Conservation (phyloP, 2,888 invertebrate species). For the Drosophila cognata region DNA sequence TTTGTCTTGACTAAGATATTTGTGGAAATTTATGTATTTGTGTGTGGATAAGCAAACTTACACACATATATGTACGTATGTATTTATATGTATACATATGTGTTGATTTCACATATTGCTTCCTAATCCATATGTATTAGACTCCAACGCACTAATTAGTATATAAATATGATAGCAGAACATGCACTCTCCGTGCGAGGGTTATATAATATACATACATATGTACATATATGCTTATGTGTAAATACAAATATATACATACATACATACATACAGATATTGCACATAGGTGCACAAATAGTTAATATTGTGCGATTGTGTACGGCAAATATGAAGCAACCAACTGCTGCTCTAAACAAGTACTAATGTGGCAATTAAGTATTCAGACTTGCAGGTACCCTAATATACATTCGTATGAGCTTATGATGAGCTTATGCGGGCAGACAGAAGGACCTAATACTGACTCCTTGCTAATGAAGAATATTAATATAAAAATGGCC, state of each 20-base stretch:
- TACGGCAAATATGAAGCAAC: not conserved
- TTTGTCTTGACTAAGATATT: slow-evolving; percentile 25
- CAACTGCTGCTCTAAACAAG: not conserved
- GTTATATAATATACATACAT: not conserved
- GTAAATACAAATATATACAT: not conserved
- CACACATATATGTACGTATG: not conserved
- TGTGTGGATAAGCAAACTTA: not conserved
- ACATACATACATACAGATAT: not conserved
- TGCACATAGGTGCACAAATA: not conserved
- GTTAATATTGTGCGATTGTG: not conserved
- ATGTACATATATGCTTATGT: not conserved
- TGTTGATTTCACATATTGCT: not conserved
- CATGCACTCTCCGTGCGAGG: slow-evolving; percentile 12
- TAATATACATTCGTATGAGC: not conserved
- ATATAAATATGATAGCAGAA: slow-evolving; percentile 28
- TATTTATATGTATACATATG: not conserved
- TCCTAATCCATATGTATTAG: slow-evolving; percentile 32
- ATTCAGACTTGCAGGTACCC: not conserved
- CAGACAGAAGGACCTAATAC: not conserved
- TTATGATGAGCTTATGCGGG: not conserved
- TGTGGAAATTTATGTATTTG: slow-evolving; percentile 28
- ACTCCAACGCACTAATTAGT: slow-evolving; percentile 27
- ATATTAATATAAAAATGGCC: not conserved
- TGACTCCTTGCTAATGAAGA: not conserved
- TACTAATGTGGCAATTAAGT: not conserved